Evolutionary conservation across 2,113 vertebrate genomes (phyloP).

Genomic region (Protobothrops flavoviridis): DNA sequence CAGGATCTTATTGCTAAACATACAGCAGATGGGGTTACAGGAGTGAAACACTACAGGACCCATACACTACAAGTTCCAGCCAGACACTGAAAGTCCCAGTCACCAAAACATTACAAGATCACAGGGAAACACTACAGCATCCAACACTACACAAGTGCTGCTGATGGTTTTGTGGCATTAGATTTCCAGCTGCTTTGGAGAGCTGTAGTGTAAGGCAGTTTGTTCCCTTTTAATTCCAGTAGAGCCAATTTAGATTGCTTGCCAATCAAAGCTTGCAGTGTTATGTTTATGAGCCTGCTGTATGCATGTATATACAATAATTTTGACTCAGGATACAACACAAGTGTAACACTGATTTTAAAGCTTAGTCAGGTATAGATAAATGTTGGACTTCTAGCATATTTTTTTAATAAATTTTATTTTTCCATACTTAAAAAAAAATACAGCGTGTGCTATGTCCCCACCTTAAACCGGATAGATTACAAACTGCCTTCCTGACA

Average conservation of each 20-base stretch:
- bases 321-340: conserved; percentile 74
- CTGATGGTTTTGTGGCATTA: neutral
- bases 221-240: neutral
- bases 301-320: conserved; percentile 63
- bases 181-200: neutral
- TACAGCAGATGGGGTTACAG: neutral
- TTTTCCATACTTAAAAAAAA: neutral
- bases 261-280: conserved; percentile 21
- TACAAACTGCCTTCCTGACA: too few species aligned
- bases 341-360: conserved; percentile 67
- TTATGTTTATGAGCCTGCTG: conserved; percentile 65
- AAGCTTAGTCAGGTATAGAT: conserved; percentile 54
- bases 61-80: neutral
- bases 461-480: neutral
- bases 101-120: too few species aligned
- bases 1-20: neutral
- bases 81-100: neutral
- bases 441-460: neutral
- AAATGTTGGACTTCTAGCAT: conserved; percentile 34
- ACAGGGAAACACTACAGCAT: neutral
- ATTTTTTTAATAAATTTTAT: neutral
- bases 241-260: neutral
- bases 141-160: neutral
- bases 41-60: neutral
- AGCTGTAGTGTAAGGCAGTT: neutral